A percentile compares a stretch with the other conserved stretches of the same genome.
Evolutionary conservation across 2,888 invertebrate genomes (phyloP).

Genomic region (Pheosia gnoma): DNA sequence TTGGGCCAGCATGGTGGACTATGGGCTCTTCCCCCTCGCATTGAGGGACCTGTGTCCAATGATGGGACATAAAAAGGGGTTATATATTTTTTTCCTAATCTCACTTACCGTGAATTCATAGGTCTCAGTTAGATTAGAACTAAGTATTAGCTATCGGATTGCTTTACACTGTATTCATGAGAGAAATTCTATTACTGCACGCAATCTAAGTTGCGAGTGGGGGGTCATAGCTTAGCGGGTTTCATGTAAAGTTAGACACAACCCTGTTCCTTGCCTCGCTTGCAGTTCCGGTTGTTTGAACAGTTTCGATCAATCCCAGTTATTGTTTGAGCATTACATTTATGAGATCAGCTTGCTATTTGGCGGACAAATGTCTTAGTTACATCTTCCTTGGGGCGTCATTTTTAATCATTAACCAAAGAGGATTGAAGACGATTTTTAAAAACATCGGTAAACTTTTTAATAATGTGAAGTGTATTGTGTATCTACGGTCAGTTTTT

Average conservation of each 20-base stretch:
- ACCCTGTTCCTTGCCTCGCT: background rate
- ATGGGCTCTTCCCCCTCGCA: no score
- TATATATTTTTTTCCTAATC: background rate
- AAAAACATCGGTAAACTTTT: no score
- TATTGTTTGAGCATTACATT: slow-evolving; percentile 8
- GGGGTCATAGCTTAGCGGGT: slow-evolving; percentile 28
- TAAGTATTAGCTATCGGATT: slow-evolving; percentile 2
- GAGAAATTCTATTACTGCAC: slow-evolving; percentile 35
- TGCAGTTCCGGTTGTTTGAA: slow-evolving; percentile 4
- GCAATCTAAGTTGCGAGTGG: slow-evolving; percentile 39
- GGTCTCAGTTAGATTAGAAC: background rate
- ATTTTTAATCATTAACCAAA: background rate
- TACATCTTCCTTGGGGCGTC: background rate
- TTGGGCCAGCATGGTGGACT: no score
- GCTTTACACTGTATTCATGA: slow-evolving; percentile 12
- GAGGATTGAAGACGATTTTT: no score
- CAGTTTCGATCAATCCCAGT: slow-evolving; percentile 4
- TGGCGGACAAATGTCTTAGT: background rate
- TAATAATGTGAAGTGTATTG: no score
- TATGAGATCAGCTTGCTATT: slow-evolving; percentile 3
- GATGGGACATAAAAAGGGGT: no score
- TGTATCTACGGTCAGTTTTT: no score
- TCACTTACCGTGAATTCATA: background rate
- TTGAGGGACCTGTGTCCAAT: no score
- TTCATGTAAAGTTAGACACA: slow-evolving; percentile 6